Evolutionary conservation across 2,797 vertebrate species (phyloP), one percentile per base, ranked within the genome.

Genomic region (Pseudotriccus pelzelni): DNA sequence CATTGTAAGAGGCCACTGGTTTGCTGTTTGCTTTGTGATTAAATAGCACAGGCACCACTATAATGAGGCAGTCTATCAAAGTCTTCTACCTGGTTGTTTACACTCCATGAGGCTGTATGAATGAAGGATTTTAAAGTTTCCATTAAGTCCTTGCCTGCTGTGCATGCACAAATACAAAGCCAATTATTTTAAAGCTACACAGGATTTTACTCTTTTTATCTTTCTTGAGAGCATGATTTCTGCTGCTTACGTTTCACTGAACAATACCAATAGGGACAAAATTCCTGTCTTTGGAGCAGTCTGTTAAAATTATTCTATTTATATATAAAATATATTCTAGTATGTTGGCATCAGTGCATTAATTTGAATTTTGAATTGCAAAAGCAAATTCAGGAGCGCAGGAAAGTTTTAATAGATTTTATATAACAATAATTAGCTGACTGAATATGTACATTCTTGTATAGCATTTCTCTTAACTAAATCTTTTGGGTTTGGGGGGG

Each of bases 61-160:
- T 91, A 95, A 96, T 92, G 78, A 91, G 76, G 91, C 80, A 94
- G 87, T 96, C 95, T 94, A 90, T 97, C 92, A 97, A 96, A 94
- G 78, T 79, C 93, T 93, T 87, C 90, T 92, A 90, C 90, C 68
- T 83, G 41, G 66, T 90, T 96, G 91, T 96, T 97, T 96, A 97
- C 76, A 91, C 87, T 88, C 90, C 79, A 89, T 72, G 93, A 89
- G 59, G 84, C 37, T 83, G 24, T 85, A 82, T 83, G 88, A 97
- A 95, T 82, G 84, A 93, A 91, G 69, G 86, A 62, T 87, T 94
- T 95, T 84, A 76, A 96, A 96, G 94, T 92, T 96, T 96, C 94
- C 93, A 96, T 97, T 95, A 97, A 94, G 89, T 79, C 87, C 60
- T 89, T 66, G 44, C 79, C 80, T 96, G 93, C 90, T 91, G 83